Evolutionary conservation across 2,113 vertebrate species (phyloP), one percentile per base, ranked within the genome.

Genomic region (Ictalurus punctatus): DNA sequence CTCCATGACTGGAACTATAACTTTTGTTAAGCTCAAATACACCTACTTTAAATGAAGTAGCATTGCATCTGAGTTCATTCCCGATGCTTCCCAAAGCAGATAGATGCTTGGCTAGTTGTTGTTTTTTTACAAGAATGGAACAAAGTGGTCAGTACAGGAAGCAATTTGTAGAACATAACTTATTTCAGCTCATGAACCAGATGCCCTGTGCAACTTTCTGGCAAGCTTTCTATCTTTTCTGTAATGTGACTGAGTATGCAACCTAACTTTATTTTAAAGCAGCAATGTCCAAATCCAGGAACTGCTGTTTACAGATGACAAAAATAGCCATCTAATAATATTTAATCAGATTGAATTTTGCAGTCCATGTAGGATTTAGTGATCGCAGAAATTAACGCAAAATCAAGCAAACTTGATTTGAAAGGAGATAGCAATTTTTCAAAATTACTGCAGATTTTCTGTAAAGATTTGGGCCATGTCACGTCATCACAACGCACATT

Each of bases 111-210:
- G 17, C 34, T 40, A 34, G 7, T 34, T 34, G 67, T 69, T n/a
- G 5, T 19, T 34, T 37, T 37, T n/a, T 76, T 4, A 4, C 16
- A 74, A 7, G 34, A 86, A 92, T 90, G 89, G 91, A 94, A 89
- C 90, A 84, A 82, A 1, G 54, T 58, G n/a, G 79, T 23, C 80
- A 37, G 56, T 14, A 82, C 56, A 82, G 80, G 80, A 82, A 82
- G 56, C 80, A 82, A 82, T 59, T 59, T 59, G 80, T 21, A 59
- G 56, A 13, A 12, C 19, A 37, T 37, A 82, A 59, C 56, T 59
- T 61, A 23, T 23, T 59, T 82, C 56, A 61, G 80, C 80, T 59
- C 30, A 56, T 82, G 30, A 54, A 59, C 30, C 56, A 61, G n/a
- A 63, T 7, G 34, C 23, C 21, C 58, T 44, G 58, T 44, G 37